Percentiles rank a stretch among this genome's conserved stretches.
phyloP scores from a whole-genome alignment of 1,140 invertebrate genomes.

The Aleiodes sp. region DNA sequence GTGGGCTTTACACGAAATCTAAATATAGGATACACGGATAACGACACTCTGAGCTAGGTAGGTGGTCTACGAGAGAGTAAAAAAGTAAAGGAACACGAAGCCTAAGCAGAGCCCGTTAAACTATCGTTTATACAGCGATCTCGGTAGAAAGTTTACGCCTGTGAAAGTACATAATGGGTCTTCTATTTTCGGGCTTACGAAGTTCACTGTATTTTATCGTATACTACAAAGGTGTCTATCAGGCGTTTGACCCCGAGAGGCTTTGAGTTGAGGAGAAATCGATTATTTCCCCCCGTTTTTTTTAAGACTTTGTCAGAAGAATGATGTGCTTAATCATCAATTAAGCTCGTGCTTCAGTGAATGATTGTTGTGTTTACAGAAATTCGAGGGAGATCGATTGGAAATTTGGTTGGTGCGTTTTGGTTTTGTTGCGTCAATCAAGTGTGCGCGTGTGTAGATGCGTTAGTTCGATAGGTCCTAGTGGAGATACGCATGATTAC shows the following conservation, averaged over 20 bases:
- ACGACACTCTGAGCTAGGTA: not conserved
- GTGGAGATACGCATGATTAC: constrained; percentile 10
- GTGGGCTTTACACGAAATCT: not conserved
- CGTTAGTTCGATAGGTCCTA: not conserved
- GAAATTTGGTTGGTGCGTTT: not conserved
- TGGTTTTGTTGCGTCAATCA: not conserved
- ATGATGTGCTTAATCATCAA: not conserved
- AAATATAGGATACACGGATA: constrained; percentile 3
- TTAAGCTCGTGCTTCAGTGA: not conserved
- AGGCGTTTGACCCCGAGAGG: not conserved
- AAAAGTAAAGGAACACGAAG: not conserved
- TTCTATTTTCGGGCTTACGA: not conserved
- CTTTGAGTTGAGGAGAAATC: not conserved
- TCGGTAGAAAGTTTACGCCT: constrained; percentile 11
- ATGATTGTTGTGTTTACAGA: not conserved
- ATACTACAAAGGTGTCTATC: not conserved
- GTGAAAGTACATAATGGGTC: constrained; percentile 5
- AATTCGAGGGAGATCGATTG: not conserved
- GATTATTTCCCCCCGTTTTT: no score
- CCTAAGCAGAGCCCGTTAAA: not conserved
- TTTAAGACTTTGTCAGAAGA: not conserved
- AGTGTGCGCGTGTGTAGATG: not conserved
- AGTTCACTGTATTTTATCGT: not conserved
- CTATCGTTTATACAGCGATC: not conserved
- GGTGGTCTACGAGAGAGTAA: not conserved